Evolutionary conservation across 2,113 vertebrate species (phyloP).

Genomic region (Natator depressus): DNA sequence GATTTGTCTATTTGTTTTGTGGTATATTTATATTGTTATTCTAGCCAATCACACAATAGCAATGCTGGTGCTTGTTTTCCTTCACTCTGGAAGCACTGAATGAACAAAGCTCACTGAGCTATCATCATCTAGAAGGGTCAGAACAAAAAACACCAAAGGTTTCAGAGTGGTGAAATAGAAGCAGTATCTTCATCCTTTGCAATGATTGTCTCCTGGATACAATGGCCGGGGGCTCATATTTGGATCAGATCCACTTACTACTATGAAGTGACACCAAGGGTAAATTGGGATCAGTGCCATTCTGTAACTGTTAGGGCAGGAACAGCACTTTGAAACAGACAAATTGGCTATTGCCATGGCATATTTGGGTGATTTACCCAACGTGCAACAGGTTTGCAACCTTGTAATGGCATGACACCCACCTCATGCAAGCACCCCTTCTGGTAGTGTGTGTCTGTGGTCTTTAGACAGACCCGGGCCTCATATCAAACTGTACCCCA

Average conservation of each 20-base stretch:
- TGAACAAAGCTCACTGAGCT: slow-evolving; percentile 49
- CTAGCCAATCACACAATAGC: neutral
- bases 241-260: slow-evolving; percentile 14
- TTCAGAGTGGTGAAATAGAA: slow-evolving; percentile 40
- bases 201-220: neutral
- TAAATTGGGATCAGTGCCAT: slow-evolving; percentile 9
- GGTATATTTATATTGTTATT: slow-evolving; percentile 1
- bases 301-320: neutral
- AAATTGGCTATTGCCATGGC: neutral
- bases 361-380: slow-evolving; percentile 22
- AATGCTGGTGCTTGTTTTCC: neutral
- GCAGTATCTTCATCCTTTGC: neutral
- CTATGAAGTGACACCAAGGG: slow-evolving; percentile 7
- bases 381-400: neutral
- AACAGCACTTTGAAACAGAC: slow-evolving; percentile 29
- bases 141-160: slow-evolving; percentile 47
- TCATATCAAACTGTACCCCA: no score
- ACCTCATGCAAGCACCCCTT: no score
- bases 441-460: no score
- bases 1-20: neutral
- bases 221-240: slow-evolving; percentile 3
- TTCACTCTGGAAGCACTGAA: slow-evolving; percentile 35
- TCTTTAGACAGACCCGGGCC: no score
- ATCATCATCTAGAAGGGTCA: slow-evolving; percentile 63
- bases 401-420: no score